These are phyloP conservation scores for Gallinago nigripennis DNA, from an alignment of 2,797 vertebrate species.

Conservation along the genomic window DNA sequence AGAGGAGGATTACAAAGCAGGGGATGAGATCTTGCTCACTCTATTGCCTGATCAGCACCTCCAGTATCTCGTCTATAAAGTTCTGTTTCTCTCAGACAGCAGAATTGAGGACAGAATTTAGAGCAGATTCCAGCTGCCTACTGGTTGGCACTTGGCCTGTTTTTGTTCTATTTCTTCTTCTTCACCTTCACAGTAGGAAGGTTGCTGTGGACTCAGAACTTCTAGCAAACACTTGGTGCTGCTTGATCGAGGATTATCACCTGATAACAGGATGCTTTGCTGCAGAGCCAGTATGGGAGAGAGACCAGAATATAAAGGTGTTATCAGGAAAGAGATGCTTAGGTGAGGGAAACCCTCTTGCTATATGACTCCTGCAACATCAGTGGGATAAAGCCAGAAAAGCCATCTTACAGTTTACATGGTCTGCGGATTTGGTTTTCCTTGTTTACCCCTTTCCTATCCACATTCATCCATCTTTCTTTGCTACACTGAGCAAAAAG, in stretches of 20 bases:
- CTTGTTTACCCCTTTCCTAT: not conserved
- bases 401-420: accelerated
- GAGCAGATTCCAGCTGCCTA: not conserved
- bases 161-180: not conserved
- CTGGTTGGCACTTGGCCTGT: not conserved
- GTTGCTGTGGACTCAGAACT: not conserved
- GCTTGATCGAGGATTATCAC: constrained; percentile 42
- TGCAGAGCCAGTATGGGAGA: not conserved
- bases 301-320: not conserved
- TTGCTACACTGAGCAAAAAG: not conserved
- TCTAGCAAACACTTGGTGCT: not conserved
- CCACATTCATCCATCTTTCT: not conserved
- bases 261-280: not conserved
- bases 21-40: not conserved
- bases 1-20: not conserved
- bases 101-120: not conserved
- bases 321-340: not conserved
- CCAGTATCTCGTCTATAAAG: not conserved
- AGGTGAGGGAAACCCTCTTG: not conserved
- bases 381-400: not conserved
- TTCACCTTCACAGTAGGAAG: not conserved
- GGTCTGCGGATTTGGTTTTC: not conserved
- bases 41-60: not conserved
- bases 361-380: not conserved
- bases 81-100: not conserved